Conservation (phyloP, 1,140 invertebrate species). For the Tetramorium parvispinum region DNA sequence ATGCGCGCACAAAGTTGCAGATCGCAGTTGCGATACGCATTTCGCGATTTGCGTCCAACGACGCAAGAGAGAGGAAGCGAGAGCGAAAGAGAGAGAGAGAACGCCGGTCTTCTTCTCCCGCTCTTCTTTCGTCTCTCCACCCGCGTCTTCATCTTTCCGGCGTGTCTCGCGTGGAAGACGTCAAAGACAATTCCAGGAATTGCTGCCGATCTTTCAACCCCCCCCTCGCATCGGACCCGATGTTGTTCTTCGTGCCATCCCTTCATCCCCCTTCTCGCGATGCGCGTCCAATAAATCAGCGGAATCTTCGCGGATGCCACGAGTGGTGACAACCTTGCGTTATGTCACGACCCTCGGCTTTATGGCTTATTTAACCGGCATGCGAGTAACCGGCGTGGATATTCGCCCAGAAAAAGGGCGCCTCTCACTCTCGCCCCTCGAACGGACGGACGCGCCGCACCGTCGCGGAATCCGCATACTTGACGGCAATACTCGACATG, state of each 20-base stretch:
- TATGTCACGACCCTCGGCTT: slow-evolving; percentile 64
- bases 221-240: slow-evolving; percentile 50
- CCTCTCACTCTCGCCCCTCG: background rate
- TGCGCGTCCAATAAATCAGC: slow-evolving; percentile 55
- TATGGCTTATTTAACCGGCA: slow-evolving; percentile 75
- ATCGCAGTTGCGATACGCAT: slow-evolving; percentile 45
- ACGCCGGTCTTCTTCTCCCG: background rate
- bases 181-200: slow-evolving; percentile 71
- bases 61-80: slow-evolving; percentile 56
- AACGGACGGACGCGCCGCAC: slow-evolving; percentile 54
- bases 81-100: slow-evolving; percentile 35
- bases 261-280: slow-evolving; percentile 35
- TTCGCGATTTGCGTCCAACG: slow-evolving; percentile 70
- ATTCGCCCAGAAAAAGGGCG: slow-evolving; percentile 26
- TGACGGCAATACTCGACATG: slow-evolving; percentile 44
- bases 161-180: slow-evolving; percentile 44
- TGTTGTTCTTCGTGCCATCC: slow-evolving; percentile 54
- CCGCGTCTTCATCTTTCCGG: slow-evolving; percentile 22
- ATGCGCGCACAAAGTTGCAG: slow-evolving; percentile 20
- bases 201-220: slow-evolving; percentile 57
- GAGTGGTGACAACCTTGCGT: slow-evolving; percentile 63
- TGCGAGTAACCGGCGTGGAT: slow-evolving; percentile 37
- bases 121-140: slow-evolving; percentile 1
- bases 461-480: slow-evolving; percentile 49
- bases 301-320: slow-evolving; percentile 54